Base-by-base conservation (phyloP, 2,797 vertebrate genomes). In the Nannoperca obscura region DNA sequence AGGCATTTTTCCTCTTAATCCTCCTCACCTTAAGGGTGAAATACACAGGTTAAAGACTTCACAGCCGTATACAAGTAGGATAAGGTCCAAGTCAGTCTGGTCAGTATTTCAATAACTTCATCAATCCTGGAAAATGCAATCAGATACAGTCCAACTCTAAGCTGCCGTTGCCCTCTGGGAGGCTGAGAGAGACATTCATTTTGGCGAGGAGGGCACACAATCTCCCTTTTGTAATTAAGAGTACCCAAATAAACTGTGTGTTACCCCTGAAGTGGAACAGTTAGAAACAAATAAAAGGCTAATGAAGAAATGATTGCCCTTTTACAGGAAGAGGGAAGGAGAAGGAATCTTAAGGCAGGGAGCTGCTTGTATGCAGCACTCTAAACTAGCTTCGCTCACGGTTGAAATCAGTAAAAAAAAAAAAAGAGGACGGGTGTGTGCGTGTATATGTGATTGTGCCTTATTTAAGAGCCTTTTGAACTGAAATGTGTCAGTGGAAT, bases 271-370 rank as follows among this genome's bases (percentile, higher is more conserved):
- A 95, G 94, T 94, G 89, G 89, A 94, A 94, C 88, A 88, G 90
- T 91, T 90, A 91, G 90, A 95, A 94, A 95, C 91, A 94, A 95
- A 95, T 95, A 95, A 95, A 95, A 88, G 86, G 74, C 93, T 96
- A 96, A 96, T 95, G 93, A 96, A 95, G 94, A 96, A 95, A 95
- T 95, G 94, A 96, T 96, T 96, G 93, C 94, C 83, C 88, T 87
- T 89, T 86, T 86, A 85, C 81, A 88, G 79, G 78, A 85, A 82
- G 86, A 85, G 83, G 67, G 81, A 86, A 86, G 36, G 82, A 85
- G 83, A 76, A 78, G 66, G 77, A 83, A 74, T 90, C 77, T 82
- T 62, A 75, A 83, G 80, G 81, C 80, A 63, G 70, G 14, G 62
- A 84, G 75, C 74, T 60, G 76, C 70, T 82, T 32, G 85, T 32